Conservation (phyloP, 2,797 vertebrate genomes). For the Sylvia borin region DNA sequence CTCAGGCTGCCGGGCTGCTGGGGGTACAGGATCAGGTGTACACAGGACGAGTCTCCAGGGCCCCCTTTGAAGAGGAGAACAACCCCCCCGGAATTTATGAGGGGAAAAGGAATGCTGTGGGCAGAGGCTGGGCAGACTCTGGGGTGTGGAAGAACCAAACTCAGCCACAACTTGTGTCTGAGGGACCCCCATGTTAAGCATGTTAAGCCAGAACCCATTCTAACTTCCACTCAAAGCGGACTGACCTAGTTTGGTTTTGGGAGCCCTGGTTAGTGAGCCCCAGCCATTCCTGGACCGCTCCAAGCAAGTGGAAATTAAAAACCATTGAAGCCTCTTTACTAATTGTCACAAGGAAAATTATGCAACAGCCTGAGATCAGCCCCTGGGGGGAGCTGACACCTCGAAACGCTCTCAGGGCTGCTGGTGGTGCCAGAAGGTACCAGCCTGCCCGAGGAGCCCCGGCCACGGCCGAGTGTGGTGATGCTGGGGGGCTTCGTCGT, state of each 20-base stretch:
- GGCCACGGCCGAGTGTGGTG: fast-evolving
- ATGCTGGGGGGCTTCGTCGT: too few relatives aligned
- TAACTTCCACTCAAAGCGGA: not conserved
- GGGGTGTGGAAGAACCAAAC: not conserved
- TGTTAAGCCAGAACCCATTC: not conserved
- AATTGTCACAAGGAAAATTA: not conserved
- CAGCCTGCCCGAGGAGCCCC: not conserved
- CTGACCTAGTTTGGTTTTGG: not conserved
- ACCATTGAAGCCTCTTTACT: not conserved
- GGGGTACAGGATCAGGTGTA: not conserved
- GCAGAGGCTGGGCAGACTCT: not conserved
- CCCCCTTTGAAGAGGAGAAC: not conserved
- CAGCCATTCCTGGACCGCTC: not conserved
- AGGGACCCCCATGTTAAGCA: fast-evolving
- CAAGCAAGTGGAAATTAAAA: not conserved
- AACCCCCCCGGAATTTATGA: fast-evolving
- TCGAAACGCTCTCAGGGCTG: not conserved
- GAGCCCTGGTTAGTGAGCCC: not conserved
- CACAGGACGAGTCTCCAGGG: fast-evolving
- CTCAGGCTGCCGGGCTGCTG: not conserved
- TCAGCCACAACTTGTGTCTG: fast-evolving
- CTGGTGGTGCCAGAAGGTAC: not conserved
- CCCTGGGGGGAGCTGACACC: not conserved
- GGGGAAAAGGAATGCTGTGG: fast-evolving
- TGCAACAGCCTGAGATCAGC: not conserved